These are phyloP conservation scores for Nansenia antarctica DNA, from an alignment of 2,113 vertebrate genomes.

Conservation along the genomic window DNA sequence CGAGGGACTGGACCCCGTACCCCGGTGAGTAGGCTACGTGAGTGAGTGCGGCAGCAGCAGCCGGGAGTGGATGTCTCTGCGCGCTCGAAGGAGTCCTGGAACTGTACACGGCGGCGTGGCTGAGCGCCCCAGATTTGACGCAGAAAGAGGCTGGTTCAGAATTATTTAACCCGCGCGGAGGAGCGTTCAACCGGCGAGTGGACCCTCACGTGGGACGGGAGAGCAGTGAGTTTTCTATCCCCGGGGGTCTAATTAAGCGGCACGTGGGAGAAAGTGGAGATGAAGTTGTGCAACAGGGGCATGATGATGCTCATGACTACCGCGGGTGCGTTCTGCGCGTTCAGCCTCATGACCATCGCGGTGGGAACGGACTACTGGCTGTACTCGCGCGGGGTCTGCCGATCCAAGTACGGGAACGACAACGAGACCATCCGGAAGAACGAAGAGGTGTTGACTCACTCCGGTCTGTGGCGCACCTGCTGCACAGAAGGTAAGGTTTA, in stretches of 20 bases:
- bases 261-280: neutral
- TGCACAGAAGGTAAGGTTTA: slow-evolving; percentile 87
- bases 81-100: too few species aligned
- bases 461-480: slow-evolving; percentile 95
- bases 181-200: too few species aligned
- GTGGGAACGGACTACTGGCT: slow-evolving; percentile 98
- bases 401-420: slow-evolving; percentile 85
- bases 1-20: too few species aligned
- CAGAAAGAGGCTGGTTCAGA: too few species aligned
- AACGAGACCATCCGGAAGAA: slow-evolving; percentile 95
- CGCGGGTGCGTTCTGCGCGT: slow-evolving; percentile 93
- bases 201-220: too few species aligned
- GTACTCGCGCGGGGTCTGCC: slow-evolving; percentile 92
- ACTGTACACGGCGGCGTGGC: too few species aligned
- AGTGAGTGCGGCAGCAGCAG: too few species aligned
- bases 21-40: too few species aligned
- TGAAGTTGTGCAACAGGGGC: slow-evolving; percentile 92
- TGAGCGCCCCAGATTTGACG: too few species aligned
- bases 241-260: neutral
- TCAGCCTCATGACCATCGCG: slow-evolving; percentile 98
- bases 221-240: neutral
- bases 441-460: slow-evolving; percentile 97
- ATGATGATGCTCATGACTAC: slow-evolving; percentile 95
- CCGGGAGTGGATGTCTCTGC: too few species aligned
- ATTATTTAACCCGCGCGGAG: too few species aligned